Base-by-base conservation (phyloP, 1,140 invertebrate species). In the Maconellicoccus hirsutus region DNA sequence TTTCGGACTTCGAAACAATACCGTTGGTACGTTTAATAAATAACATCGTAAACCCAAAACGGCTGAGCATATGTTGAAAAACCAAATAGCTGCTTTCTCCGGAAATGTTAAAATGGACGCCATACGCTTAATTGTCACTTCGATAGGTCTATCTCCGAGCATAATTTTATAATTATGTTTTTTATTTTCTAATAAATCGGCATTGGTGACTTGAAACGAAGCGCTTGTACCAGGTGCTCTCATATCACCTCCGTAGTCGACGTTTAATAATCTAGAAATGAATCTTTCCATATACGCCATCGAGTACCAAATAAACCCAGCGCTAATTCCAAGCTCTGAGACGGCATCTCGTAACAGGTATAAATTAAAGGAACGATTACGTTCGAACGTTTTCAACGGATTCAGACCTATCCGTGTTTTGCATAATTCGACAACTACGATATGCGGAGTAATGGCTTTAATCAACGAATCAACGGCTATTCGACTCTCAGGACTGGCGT, bases 161-260 rank as follows among this genome's bases (percentile, higher is more conserved):
- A 66, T 66, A 26, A 66, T 66, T 26, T 66, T 66, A 66, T 66
- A 66, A 26, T 66, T 66, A 66, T 66, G 3, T 23, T 26, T 23
- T 8, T 26, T 23, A 14, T 26, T 26, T 22, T 66, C 61, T 19
- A 66, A 26, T 19, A 66, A 26, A 26, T 66, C 61, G 22, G 61
- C 61, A 26, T 66, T 66, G 61, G 61, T 66, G 22, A 66, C 61
- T 26, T 66, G 61, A 26, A 66, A 66, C 19, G 61, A 66, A 26
- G 61, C 61, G 61, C 61, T 66, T 12, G 61, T 66, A 26, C 61
- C 61, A 4, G 61, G 61, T 8, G 61, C 61, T 23, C 61, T 23
- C 61, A 66, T 66, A 26, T 66, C 61, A 16, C 61, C 61, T 2
- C 61, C 61, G 61, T 66, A 66, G 61, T 66, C 61, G 61, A 66